Evolutionary conservation across 2,797 vertebrate species (phyloP).

Genomic region (Gouania willdenowi): DNA sequence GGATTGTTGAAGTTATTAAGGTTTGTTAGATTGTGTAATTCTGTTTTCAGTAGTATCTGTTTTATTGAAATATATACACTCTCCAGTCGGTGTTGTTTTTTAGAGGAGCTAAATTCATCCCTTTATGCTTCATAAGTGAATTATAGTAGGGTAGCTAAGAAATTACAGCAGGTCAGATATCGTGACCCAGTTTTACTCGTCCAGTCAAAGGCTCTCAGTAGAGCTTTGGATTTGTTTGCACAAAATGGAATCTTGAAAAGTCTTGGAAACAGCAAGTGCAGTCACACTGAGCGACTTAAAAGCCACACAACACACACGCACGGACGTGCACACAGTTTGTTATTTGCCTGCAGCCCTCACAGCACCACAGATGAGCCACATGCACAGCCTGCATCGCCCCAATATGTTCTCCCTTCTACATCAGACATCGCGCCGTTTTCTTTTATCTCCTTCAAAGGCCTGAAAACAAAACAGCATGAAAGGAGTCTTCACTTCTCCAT

Average conservation of each 20-base stretch:
- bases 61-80: no score
- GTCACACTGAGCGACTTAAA: neutral
- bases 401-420: conserved; percentile 2
- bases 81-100: no score
- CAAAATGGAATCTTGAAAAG: neutral
- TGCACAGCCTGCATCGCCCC: neutral
- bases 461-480: conserved; percentile 13
- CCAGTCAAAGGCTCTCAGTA: neutral
- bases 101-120: no score
- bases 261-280: neutral
- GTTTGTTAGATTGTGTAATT: no score
- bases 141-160: no score
- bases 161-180: no score
- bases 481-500: conserved; percentile 2
- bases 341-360: conserved; percentile 14
- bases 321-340: conserved; percentile 9
- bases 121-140: no score
- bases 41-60: no score
- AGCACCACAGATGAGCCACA: conserved; percentile 2
- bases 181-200: conserved; percentile 11
- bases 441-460: conserved; percentile 39
- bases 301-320: neutral
- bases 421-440: conserved; percentile 14
- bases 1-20: no score
- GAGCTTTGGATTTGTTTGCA: conserved; percentile 13